These are phyloP conservation scores for Synanthedon formicaeformis DNA, from an alignment of 2,888 invertebrate species.

Conservation along the genomic window DNA sequence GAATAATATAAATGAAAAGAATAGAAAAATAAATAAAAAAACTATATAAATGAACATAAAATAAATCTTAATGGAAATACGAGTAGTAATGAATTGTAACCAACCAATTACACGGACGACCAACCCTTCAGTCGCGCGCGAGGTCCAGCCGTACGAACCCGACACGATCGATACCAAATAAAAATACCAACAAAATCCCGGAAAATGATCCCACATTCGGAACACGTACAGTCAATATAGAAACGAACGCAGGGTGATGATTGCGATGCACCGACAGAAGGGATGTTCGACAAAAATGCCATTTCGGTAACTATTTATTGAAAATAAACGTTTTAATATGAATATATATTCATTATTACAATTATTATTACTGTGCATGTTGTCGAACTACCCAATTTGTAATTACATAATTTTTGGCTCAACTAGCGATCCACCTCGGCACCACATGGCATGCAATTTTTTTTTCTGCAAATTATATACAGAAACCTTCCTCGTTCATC, in stretches of 20 bases:
- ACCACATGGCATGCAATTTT: too few species aligned
- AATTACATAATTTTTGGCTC: too few species aligned
- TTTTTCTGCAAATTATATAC: too few species aligned
- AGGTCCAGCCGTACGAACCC: conserved; percentile 25
- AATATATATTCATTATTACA: too few species aligned
- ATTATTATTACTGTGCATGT: not conserved
- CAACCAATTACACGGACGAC: conserved; percentile 59
- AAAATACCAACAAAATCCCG: conserved; percentile 62
- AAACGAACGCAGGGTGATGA: conserved; percentile 52
- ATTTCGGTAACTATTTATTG: conserved; percentile 43
- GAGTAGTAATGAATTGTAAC: conserved; percentile 68
- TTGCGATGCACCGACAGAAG: conserved; percentile 58
- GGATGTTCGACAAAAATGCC: conserved; percentile 34
- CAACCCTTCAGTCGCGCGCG: conserved; percentile 54
- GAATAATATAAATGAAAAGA: too few species aligned
- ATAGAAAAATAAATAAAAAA: not conserved
- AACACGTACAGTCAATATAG: conserved; percentile 66
- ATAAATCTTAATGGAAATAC: conserved; percentile 39
- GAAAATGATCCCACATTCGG: conserved; percentile 51
- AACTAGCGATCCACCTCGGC: too few species aligned
- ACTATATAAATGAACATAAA: not conserved
- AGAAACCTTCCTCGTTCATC: too few species aligned
- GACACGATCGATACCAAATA: conserved; percentile 53
- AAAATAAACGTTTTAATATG: conserved; percentile 20
- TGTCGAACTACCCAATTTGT: too few species aligned